phyloP scores from a whole-genome alignment of 2,888 invertebrate genomes.

The Melikaiella ostensackeni region DNA sequence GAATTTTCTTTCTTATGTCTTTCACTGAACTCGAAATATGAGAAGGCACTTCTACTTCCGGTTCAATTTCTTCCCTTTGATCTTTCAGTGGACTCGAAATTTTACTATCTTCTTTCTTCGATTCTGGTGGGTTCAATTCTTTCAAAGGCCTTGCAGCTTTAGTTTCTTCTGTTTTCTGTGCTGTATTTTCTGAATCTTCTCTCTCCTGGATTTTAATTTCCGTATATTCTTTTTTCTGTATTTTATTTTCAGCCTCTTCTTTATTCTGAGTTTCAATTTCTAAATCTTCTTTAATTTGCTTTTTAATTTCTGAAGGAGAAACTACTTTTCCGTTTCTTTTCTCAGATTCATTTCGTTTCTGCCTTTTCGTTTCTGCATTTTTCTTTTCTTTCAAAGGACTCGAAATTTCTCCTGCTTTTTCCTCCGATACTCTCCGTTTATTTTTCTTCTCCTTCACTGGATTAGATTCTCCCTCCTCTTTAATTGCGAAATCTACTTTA shows the following conservation, averaged over 20 bases:
- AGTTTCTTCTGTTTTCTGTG: background rate
- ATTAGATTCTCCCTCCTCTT: background rate
- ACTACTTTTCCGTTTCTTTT: background rate
- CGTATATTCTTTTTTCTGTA: background rate
- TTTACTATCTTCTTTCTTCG: background rate
- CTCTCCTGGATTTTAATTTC: background rate
- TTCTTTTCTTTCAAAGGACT: constrained; percentile 10
- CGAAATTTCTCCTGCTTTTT: background rate
- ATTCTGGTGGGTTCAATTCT: background rate
- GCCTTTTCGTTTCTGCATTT: background rate
- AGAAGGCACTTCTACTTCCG: background rate
- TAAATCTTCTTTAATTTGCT: background rate
- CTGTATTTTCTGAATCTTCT: background rate
- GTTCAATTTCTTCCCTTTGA: constrained; percentile 1
- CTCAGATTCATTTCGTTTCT: background rate
- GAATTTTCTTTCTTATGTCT: constrained; percentile 40
- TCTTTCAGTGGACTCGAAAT: background rate
- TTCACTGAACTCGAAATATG: background rate
- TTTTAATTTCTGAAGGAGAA: background rate
- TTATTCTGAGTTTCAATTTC: background rate
- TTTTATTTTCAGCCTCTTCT: background rate
- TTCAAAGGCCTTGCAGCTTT: background rate
- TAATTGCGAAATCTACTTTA: background rate
- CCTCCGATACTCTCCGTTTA: no score
- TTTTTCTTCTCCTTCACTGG: background rate